phyloP scores from a whole-genome alignment of 2,888 invertebrate genomes.

The Lypha dubia region DNA sequence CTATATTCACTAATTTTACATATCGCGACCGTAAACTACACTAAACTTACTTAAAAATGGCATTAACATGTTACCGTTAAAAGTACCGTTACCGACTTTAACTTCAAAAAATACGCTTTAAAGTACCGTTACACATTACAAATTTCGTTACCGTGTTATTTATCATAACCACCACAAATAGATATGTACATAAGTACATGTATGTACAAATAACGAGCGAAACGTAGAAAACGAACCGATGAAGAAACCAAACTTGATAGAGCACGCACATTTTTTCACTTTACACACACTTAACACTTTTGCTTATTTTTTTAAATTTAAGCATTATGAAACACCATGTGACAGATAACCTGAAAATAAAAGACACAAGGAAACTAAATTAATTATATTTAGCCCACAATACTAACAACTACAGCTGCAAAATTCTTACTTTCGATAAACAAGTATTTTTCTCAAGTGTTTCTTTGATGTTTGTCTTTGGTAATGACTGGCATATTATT shows the following conservation, averaged over 20 bases:
- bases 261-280: not conserved
- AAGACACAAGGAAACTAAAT: not conserved
- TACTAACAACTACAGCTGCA: not conserved
- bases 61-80: not conserved
- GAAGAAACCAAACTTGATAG: not conserved
- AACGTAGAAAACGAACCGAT: not conserved
- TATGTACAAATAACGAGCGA: not conserved
- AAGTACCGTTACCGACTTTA: not conserved
- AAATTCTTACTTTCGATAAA: too few species aligned
- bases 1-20: not conserved
- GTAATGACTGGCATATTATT: not conserved
- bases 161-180: not conserved
- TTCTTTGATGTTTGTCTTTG: not conserved
- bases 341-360: not conserved
- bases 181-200: too few species aligned
- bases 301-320: not conserved
- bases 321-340: not conserved
- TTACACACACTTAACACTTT: not conserved
- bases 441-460: too few species aligned
- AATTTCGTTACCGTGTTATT: not conserved
- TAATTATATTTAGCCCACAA: too few species aligned
- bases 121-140: conserved; percentile 25
- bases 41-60: too few species aligned
- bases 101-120: conserved; percentile 12
- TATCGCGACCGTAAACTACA: not conserved